Base-by-base conservation (phyloP, 2,797 vertebrate genomes). In the Muscicapa striata region DNA sequence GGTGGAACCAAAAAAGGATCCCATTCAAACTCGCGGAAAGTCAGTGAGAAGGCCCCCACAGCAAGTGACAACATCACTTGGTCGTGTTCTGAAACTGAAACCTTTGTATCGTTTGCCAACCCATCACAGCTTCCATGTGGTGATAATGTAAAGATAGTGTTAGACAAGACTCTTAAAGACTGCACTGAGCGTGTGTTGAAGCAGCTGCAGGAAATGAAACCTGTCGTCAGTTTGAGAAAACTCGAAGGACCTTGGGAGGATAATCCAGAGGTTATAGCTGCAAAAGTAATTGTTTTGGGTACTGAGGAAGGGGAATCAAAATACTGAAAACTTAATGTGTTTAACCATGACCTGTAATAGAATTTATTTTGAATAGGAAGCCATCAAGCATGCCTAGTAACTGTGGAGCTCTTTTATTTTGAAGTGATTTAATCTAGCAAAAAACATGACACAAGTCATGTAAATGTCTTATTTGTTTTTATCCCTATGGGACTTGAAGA, bases 371-470 rank as follows among this genome's bases (percentile, higher is more conserved):
- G 95, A 97, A 91, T 96, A 97, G 97, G 96, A 98, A 98, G 97
- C 97, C 97, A 99, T 99, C 98, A 98, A 98, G 98, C 99, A 99
- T 99, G 99, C 98, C 98, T 99, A 98, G 98, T 99, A 98, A 99
- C 99, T 98, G 98, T 98, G 96, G 96, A 98, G 97, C 97, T 98
- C 96, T 93, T 98, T 98, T 89, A 93, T 96, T 97, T 97, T 95
- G 96, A 98, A 98, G 98, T 97, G 98, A 98, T 98, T 98, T 97
- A 98, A 97, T 96, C 97, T 98, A 97, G 98, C 98, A 98, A 95
- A 98, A 98, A 97, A 95, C 91, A 97, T 99, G 99, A 97, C 98
- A 70, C 91, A 96, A 95, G 99, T 98, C 99, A 98, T 98, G 98
- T 97, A 97, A 96, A 97, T 98, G 97, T 98, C 97, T 97, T 97